Evolutionary conservation across 1,140 invertebrate species (phyloP), one percentile per base, ranked within the genome.

Genomic region (Bombus pyrosoma): DNA sequence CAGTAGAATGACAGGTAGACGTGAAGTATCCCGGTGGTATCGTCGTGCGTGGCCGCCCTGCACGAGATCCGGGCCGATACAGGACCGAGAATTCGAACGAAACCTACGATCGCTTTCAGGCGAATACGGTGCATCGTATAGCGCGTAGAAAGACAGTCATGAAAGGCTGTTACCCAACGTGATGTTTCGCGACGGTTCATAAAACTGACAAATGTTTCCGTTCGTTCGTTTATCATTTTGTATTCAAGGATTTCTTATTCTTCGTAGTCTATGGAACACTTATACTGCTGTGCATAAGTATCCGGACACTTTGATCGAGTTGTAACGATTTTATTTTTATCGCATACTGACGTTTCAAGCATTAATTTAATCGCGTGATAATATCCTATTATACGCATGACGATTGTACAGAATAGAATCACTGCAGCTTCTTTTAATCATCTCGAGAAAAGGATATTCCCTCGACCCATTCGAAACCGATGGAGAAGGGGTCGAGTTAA

Each of bases 1-100:
- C 68, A 15, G 22, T 8, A 41, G 77, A 81, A 81, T 85, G 83
- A 85, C 78, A 85, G 77, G 32, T 41, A 74, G 78, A 81, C 77
- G 57, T 5, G 28, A n/a, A 34, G 57, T 81, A 68, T 39, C 59
- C 41, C 28, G 25, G 32, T 3, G 77, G 28, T 41, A 85, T 80
- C 53, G 77, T 74, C 71, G 75, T 84, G 75, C 75, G 75, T 78
- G 82, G 75, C 28, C 71, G 34, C 15, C 8, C 18, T 25, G 4
- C 34, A 10, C 64, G 73, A 83, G 81, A 83, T 83, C 28, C 64
- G 47, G 4, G 3, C 28, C 28, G 74, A 83, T 83, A 83, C 73
- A 68, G n/a, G 0, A 1, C 25, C n/a, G n/a, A 15, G 57, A 25
- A 64, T 37, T 68, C 81, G 73, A 57, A 68, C 32, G 69, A 39